Percentiles rank a stretch among this genome's conserved stretches.
Conservation (phyloP, 2,888 invertebrate species). For the Sicus ferrugineus region DNA sequence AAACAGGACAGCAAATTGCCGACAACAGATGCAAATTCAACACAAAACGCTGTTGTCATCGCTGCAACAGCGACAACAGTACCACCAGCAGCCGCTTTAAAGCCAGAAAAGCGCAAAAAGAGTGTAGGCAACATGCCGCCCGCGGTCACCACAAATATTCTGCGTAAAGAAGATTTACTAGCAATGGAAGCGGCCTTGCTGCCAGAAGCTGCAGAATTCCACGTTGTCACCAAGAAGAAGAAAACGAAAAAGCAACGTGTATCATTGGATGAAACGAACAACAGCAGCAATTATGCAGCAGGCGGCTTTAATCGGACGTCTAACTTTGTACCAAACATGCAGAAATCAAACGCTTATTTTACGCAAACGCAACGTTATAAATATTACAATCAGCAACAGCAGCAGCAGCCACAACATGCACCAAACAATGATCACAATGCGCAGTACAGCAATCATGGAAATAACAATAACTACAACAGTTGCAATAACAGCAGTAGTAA, state of each 20-base stretch:
- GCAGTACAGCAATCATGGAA: conserved; percentile 16
- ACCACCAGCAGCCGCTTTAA: neutral
- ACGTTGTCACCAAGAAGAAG: conserved; percentile 84
- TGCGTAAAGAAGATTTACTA: conserved; percentile 37
- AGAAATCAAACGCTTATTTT: conserved; percentile 39
- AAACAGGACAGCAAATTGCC: conserved; percentile 27
- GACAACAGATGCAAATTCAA: neutral
- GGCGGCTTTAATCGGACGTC: conserved; percentile 51
- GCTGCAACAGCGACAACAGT: neutral
- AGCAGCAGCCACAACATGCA: no score
- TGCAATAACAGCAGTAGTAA: conserved; percentile 1
- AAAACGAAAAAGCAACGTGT: conserved; percentile 73
- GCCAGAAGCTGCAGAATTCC: conserved; percentile 76
- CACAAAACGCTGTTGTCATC: neutral
- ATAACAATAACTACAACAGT: conserved; percentile 21
- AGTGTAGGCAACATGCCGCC: conserved; percentile 39
- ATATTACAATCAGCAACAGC: conserved; percentile 34
- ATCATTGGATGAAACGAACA: conserved; percentile 50
- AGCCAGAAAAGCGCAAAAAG: conserved; percentile 44
- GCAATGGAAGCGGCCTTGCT: conserved; percentile 55
- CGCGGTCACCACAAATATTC: conserved; percentile 12
- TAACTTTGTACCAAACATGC: conserved; percentile 41
- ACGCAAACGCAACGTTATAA: conserved; percentile 44
- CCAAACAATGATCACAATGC: conserved; percentile 8
- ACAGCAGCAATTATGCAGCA: conserved; percentile 40